Base-by-base conservation (phyloP, 2,797 vertebrate genomes). In the Gymnodraco acuticeps region DNA sequence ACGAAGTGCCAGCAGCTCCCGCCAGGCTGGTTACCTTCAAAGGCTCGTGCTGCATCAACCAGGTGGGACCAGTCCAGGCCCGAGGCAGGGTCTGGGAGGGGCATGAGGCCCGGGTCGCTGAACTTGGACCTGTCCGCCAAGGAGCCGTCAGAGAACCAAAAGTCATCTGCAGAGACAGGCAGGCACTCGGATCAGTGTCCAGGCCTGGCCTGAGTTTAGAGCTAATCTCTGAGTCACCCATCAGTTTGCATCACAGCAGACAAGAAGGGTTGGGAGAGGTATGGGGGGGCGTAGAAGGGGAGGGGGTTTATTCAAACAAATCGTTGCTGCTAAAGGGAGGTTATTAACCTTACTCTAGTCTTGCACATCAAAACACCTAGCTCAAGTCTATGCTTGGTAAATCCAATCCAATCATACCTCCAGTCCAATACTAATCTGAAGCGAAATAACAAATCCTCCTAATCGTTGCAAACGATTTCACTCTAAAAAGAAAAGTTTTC, bases 131-230 rank as follows among this genome's bases (percentile, higher is more conserved):
- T 97, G 91, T 99, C 98, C 84, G 96, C 97, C 90, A 99, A 94
- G 89, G 97, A 98, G 85, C 98, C 96, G 81, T 99, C 98, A 87
- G 98, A 99, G 95, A 97, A 98, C 97, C 98, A 99, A 95, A 97
- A 96, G 88, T 99, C 98, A 96, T 96, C 98, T 99, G 94, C 92
- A 89, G 92, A 95, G 92, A 93, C 87, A 93, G 91, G 87, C 90
- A 82, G 88, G 85, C 88, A 81, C 88, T 79, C 76, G 33, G 38
- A 83, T 94, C 90, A 94, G 83, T 69, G 89, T 87, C 89, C 77
- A 41, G 53, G 88, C 83, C 87, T 58, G 62, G 77, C 76, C 86
- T 73, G 82, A 70, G 75, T 75, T 81, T 43, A 48, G 69, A 77
- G 71, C 79, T 65, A 41, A 69, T 68, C 75, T 70, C 76, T 67